Base-by-base conservation (phyloP, 1,140 invertebrate genomes). In the Caenorhabditis tropicalis region DNA sequence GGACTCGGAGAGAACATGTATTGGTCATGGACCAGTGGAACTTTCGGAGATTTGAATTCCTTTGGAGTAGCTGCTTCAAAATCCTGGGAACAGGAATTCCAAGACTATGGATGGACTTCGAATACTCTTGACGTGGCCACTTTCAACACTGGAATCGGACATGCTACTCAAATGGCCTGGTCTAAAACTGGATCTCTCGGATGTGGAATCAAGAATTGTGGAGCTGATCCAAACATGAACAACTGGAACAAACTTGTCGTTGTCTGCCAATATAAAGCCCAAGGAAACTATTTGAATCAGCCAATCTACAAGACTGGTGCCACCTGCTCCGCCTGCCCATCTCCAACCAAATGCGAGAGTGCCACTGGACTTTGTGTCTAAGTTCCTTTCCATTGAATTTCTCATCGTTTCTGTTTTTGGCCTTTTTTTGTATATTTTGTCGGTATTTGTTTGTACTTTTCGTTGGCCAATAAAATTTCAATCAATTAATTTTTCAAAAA, bases 191-290 rank as follows among this genome's bases (percentile, higher is more conserved):
- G 31, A 31, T 21, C 31, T n/a, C 70, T 83, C 9, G 82, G 82
- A 24, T 83, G 82, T 83, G 82, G 82, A 29, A 46, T 83, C 4
- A 82, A 82, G 6, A n/a, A 82, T 7, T 82, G 81, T 43, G 48
- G 48, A 43, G 36, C 2, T 2, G 51, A 29, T 46, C 1, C 49
- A 7, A 21, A 5, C 4, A 19, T 19, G 16, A 36, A 15, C 24
- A n/a, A 29, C 12, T 53, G 15, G 51, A 10, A 60, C 33, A 46
- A 60, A 21, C 33, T 82, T 10, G 21, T 31, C 5, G 81, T 82
- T 5, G 81, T 82, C 21, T 82, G 81, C 24, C 81, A 82, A 21
- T 82, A 82, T 39, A 36, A 56, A 21, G 5, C 81, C 7, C 51
- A 36, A 27, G 65, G 65, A 39, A 74, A 74, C 21, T 36, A 36